These are phyloP conservation scores for Caenorhabditis imperialis DNA, from an alignment of 2,888 invertebrate genomes.

Conservation along the genomic window DNA sequence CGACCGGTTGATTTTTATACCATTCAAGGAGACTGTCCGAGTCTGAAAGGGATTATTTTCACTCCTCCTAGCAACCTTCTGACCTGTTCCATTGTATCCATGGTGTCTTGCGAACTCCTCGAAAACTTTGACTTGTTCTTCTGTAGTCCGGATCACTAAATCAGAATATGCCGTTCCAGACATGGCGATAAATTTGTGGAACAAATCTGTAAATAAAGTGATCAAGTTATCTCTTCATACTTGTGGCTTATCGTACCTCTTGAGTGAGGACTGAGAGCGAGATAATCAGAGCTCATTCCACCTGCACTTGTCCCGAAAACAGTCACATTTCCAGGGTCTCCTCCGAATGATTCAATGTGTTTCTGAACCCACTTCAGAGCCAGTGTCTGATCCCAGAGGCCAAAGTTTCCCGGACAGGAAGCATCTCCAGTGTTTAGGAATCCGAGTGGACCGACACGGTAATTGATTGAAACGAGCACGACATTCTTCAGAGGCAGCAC, in stretches of 20 bases:
- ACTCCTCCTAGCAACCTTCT: constrained; percentile 8
- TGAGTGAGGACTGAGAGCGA: constrained; percentile 66
- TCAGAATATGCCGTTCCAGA: constrained; percentile 25
- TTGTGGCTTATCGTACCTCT: constrained; percentile 31
- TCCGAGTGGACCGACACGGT: constrained; percentile 72
- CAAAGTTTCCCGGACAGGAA: constrained; percentile 68
- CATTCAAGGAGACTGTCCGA: background rate
- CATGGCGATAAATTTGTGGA: constrained; percentile 20
- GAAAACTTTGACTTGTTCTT: constrained; percentile 24
- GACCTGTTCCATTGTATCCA: constrained; percentile 46
- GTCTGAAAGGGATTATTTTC: background rate
- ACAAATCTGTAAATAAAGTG: constrained; percentile 31
- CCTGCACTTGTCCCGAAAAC: constrained; percentile 75
- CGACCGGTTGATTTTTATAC: background rate
- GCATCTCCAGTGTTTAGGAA: constrained; percentile 63
- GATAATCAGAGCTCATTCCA: constrained; percentile 63
- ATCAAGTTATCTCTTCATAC: no score
- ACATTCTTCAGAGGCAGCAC: constrained; percentile 72
- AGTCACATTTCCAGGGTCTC: constrained; percentile 73
- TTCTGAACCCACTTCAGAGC: constrained; percentile 75
- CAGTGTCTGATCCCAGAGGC: constrained; percentile 74
- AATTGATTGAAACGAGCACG: constrained; percentile 70
- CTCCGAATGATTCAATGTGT: constrained; percentile 73
- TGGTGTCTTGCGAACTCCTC: constrained; percentile 46
- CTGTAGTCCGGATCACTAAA: constrained; percentile 14